Evolutionary conservation across 2,888 invertebrate genomes (phyloP), one percentile per base, ranked within the genome.

Genomic region (Tetragnatha montana): DNA sequence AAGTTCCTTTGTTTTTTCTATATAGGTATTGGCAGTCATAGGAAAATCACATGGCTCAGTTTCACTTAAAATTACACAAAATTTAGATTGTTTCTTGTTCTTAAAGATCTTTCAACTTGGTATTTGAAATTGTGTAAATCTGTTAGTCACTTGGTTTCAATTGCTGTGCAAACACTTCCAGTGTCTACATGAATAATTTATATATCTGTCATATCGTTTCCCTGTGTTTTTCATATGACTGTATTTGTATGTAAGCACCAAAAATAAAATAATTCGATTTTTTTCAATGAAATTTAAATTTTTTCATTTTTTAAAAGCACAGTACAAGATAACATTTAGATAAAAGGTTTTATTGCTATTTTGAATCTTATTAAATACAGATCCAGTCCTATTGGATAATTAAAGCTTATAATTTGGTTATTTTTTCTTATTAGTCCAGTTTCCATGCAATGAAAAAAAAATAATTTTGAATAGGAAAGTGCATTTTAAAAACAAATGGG

Each of bases 171-270:
- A 89, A 89, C 89, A 89, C 89, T 89, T 89, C 89, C 89, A 81
- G 85, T 89, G 89, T 89, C 89, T 85, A 85, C 84, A 83, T 89
- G 81, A 89, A 81, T 89, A 89, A 89, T 85, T 89, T 89, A 88
- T 35, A 35, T 87, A 88, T 87, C 85, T 88, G 88, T 88, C 88
- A 88, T 88, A 84, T 89, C 76, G 84, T 89, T 89, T 86, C 89
- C 89, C 82, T 90, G 89, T 90, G 89, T 87, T 90, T 87, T 90
- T 86, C 89, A 90, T 90, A 90, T 90, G 89, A 90, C 89, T 90
- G 89, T 87, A 90, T 90, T 86, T 87, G 89, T 89, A 89, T 89
- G 89, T 90, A 90, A 90, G 89, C 89, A 90, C 89, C 86, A 90
- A 86, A 89, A 89, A 89, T 35, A 87, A 81, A 69, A 80, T 47